Evolutionary conservation across 2,113 vertebrate genomes (phyloP).

Genomic region (Trinectes maculatus): DNA sequence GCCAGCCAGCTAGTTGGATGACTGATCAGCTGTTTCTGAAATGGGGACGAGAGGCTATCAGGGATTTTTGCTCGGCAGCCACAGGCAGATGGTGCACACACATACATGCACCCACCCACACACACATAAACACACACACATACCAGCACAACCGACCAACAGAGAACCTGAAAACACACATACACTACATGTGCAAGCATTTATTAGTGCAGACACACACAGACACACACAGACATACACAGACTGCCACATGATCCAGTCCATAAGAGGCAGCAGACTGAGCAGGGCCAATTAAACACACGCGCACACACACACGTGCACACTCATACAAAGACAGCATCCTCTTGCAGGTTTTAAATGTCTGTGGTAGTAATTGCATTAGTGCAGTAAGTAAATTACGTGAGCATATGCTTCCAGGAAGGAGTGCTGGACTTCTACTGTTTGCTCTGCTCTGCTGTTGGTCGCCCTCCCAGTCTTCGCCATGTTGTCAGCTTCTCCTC

Average conservation of each 20-base stretch:
- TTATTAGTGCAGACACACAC: conserved; percentile 15
- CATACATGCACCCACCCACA: conserved; percentile 22
- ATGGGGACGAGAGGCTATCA: conserved; percentile 65
- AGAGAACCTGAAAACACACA: conserved; percentile 32
- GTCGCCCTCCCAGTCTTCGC: conserved; percentile 32
- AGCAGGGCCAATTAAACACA: conserved; percentile 57
- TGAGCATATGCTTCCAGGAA: conserved; percentile 54
- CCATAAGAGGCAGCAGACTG: conserved; percentile 45
- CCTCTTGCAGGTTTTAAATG: conserved; percentile 69
- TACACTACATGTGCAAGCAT: conserved; percentile 17
- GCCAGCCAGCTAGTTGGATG: conserved; percentile 69
- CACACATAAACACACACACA: neutral
- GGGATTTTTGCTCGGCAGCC: conserved; percentile 67
- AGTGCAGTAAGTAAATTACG: conserved; percentile 76
- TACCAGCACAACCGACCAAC: conserved; percentile 19
- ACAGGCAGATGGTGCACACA: conserved; percentile 75
- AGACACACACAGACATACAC: conserved; percentile 10
- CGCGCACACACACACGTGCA: conserved; percentile 6
- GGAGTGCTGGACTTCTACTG: conserved; percentile 25
- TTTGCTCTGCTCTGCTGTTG: conserved; percentile 37
- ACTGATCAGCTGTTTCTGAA: conserved; percentile 78
- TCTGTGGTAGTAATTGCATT: conserved; percentile 75
- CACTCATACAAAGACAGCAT: conserved; percentile 17
- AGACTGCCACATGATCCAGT: conserved; percentile 23
- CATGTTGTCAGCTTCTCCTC: conserved; percentile 60